These are phyloP conservation scores for Calidris pygmaea DNA, from an alignment of 2,113 vertebrate genomes.

Conservation along the genomic window DNA sequence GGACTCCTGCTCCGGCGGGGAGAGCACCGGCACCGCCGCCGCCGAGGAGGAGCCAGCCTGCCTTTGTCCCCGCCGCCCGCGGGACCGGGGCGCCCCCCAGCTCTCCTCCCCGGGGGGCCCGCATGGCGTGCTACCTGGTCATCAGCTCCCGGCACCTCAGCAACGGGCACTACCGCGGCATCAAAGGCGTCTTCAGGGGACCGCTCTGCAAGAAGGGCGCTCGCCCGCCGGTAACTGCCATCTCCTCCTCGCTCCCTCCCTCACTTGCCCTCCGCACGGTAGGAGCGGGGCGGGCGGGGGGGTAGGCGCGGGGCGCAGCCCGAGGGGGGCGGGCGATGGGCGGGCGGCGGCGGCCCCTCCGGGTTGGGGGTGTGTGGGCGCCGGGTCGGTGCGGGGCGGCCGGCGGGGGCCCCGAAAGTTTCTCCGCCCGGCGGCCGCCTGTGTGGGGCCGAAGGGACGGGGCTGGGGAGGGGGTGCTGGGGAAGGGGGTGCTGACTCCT, in stretches of 20 bases:
- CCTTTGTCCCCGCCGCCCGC: background rate
- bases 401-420: constrained; percentile 1
- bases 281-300: background rate
- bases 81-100: background rate
- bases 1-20: constrained; percentile 2
- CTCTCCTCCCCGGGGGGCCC: constrained; percentile 21
- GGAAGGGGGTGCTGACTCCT: background rate
- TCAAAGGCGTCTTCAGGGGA: constrained; percentile 97
- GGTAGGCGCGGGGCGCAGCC: no score
- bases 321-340: background rate
- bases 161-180: constrained; percentile 96
- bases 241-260: background rate
- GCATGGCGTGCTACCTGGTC: constrained; percentile 98
- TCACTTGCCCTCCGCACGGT: constrained; percentile 8
- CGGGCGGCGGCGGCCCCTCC: background rate
- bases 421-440: background rate
- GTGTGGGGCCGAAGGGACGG: no score
- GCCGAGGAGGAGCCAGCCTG: constrained; percentile 29
- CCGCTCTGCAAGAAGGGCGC: constrained; percentile 88
- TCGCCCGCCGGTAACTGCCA: constrained; percentile 86
- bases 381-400: background rate
- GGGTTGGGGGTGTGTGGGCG: background rate
- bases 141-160: constrained; percentile 98
- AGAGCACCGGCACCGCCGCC: background rate
- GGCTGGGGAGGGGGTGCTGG: no score